Base-by-base conservation (phyloP, 1,140 invertebrate genomes). In the Phymorhynchus buccinoides region DNA sequence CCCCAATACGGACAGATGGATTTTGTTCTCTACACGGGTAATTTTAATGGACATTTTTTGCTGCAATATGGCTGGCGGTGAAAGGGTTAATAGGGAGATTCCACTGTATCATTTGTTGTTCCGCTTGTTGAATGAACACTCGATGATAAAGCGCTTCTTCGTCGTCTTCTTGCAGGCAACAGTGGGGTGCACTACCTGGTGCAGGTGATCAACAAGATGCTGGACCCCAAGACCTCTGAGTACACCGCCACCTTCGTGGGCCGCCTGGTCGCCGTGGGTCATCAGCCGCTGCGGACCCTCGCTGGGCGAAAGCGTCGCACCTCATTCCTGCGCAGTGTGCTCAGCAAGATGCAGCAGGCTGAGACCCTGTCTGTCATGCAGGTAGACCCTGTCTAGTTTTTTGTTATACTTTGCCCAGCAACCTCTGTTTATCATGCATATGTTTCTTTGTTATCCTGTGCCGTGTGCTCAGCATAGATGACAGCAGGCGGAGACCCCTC, bases 311-410 rank as follows among this genome's bases (percentile, higher is more conserved):
- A 95, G 96, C 90, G 93, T 96, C 14, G 16, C 96, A 97, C 90
- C 92, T 96, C 2, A 93, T n/a, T 97, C 27, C 91, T 97, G 3
- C 94, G 96, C 92, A 96, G 96, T 68, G 96, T 96, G 37, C 93
- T 97, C 3, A 96, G 96, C 90, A 96, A 96, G 93, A 95, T 97
- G 94, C 96, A 96, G 89, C 94, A 93, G 84, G 91, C 92, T 39
- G 93, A 94, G 87, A 92, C 93, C 1, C 89, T 94, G 0, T 93
- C 89, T 88, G 94, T 94, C 1, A 92, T 93, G 85, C 93, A 94
- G 93, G 94, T 94, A 87, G n/a, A n/a, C n/a, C n/a, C n/a, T n/a
- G n/a, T n/a, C n/a, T n/a, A n/a, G n/a, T n/a, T n/a, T n/a, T n/a
- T n/a, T n/a, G n/a, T n/a, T n/a, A n/a, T n/a, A n/a, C n/a, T n/a